Evolutionary conservation across 2,888 invertebrate genomes (phyloP).

Genomic region (Eupsilia transversa): DNA sequence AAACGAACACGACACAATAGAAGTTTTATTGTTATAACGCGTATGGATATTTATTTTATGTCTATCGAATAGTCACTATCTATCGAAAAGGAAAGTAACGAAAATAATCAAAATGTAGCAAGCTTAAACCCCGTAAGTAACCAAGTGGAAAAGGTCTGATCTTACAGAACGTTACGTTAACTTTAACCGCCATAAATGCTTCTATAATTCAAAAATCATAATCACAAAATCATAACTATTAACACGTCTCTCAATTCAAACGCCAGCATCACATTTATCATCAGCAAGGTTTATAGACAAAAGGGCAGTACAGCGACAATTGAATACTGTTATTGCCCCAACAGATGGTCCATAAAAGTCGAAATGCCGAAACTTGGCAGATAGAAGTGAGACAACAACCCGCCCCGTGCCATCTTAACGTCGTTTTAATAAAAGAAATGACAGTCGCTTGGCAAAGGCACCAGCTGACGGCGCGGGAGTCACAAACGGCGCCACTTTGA

Average conservation of each 20-base stretch:
- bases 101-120: no score
- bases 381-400: conserved; percentile 76
- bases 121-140: background rate
- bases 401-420: conserved; percentile 63
- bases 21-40: no score
- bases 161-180: background rate
- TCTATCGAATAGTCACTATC: no score
- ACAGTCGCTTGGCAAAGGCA: conserved; percentile 74
- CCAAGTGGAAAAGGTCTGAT: background rate
- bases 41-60: no score
- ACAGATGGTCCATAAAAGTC: conserved; percentile 84
- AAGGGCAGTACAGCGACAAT: conserved; percentile 72
- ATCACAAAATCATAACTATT: conserved; percentile 12
- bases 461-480: conserved; percentile 78
- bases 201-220: background rate
- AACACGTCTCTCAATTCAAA: conserved; percentile 22
- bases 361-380: conserved; percentile 81
- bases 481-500: conserved; percentile 75
- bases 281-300: conserved; percentile 68
- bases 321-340: conserved; percentile 67
- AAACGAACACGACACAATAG: background rate
- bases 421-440: conserved; percentile 78
- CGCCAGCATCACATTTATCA: conserved; percentile 53
- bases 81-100: background rate
- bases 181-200: background rate